Percentiles rank a stretch among this genome's conserved stretches.
Conservation (phyloP, 2,113 vertebrate genomes). For the Mormyrus lacerda region DNA sequence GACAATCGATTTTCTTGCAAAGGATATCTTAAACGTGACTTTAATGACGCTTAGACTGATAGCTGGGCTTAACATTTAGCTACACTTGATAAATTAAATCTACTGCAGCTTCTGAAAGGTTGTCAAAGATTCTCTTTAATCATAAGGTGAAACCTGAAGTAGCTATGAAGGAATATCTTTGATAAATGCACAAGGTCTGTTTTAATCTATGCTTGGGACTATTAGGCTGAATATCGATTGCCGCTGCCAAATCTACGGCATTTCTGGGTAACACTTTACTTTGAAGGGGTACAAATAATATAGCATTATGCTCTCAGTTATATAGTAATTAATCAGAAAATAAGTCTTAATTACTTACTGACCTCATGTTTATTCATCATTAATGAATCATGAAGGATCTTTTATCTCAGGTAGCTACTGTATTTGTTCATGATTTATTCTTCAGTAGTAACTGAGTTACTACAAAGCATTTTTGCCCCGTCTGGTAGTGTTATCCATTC, state of each 20-base stretch:
- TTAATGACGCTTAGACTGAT: neutral
- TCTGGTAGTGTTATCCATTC: neutral
- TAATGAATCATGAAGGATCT: neutral
- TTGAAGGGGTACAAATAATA: neutral
- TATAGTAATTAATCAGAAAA: neutral
- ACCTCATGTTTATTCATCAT: neutral
- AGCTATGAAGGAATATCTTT: neutral
- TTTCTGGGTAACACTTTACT: neutral
- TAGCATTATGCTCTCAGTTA: neutral
- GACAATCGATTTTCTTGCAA: neutral
- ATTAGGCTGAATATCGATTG: neutral
- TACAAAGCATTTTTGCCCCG: neutral
- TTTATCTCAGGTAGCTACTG: neutral
- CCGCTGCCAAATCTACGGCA: neutral
- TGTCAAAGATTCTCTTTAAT: neutral
- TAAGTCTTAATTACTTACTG: neutral
- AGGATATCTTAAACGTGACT: neutral
- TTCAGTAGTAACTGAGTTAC: neutral
- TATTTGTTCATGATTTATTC: neutral
- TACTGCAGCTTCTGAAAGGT: slow-evolving; percentile 6
- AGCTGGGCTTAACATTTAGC: slow-evolving; percentile 1
- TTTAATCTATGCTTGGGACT: neutral
- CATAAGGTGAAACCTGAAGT: neutral
- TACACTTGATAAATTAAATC: neutral
- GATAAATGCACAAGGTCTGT: neutral